Conservation (phyloP, 2,888 invertebrate species). For the Silvanus unidentatus region DNA sequence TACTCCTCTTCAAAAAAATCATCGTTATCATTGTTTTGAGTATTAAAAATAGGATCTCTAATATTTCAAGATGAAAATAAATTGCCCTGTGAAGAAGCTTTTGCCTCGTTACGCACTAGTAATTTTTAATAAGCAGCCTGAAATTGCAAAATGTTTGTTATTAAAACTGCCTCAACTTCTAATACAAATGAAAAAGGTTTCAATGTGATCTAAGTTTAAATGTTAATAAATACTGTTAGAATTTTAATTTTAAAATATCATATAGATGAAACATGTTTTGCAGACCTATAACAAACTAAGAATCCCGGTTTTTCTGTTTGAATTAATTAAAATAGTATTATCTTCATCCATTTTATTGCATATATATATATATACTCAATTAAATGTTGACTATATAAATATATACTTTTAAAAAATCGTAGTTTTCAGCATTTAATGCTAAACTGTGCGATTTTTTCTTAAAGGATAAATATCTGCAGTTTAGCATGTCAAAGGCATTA, state of each 20-base stretch:
- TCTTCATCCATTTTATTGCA: not conserved
- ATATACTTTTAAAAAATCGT: not conserved
- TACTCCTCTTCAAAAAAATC: not conserved
- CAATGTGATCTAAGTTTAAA: conserved; percentile 9
- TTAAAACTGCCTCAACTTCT: conserved; percentile 16
- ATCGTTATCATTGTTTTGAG: too few species aligned
- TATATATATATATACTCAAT: conserved; percentile 1
- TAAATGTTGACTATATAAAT: not conserved
- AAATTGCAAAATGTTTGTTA: conserved; percentile 20
- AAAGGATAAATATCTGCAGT: conserved; percentile 11
- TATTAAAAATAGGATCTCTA: not conserved
- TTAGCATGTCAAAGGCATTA: conserved; percentile 28
- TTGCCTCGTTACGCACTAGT: conserved; percentile 1
- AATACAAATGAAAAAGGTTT: conserved; percentile 20
- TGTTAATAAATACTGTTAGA: conserved; percentile 5
- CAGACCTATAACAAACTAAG: conserved; percentile 18
- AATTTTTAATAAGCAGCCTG: conserved; percentile 18
- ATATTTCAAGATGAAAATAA: not conserved
- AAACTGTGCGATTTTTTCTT: not conserved
- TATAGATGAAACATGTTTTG: conserved; percentile 6
- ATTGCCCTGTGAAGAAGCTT: not conserved
- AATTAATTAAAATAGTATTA: conserved; percentile 7
- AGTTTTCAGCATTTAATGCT: not conserved
- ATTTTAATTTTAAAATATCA: conserved; percentile 2
- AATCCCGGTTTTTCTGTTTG: conserved; percentile 19